A percentile compares a stretch with the other conserved stretches of the same genome.
Evolutionary conservation across 2,113 vertebrate genomes (phyloP).

Genomic region (Psammodynastes pulverulentus): DNA sequence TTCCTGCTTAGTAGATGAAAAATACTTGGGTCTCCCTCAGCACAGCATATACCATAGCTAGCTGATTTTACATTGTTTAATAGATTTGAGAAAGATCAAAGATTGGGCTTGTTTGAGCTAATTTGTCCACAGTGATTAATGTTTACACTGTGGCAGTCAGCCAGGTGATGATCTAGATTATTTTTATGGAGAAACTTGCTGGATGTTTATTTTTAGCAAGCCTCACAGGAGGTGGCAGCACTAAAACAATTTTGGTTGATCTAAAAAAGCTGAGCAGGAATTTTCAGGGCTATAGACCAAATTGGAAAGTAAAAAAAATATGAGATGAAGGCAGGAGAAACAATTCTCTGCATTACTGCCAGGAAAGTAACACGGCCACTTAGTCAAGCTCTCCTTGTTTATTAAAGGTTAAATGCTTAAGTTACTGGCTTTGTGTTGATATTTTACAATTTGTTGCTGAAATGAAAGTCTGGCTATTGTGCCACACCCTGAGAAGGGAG

Average conservation of each 20-base stretch:
- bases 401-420: conserved; percentile 21
- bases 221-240: not conserved
- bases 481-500: not conserved
- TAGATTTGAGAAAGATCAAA: conserved; percentile 18
- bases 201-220: not conserved
- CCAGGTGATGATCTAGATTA: conserved; percentile 40
- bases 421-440: not conserved
- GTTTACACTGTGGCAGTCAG: conserved; percentile 36
- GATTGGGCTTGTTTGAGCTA: conserved; percentile 36
- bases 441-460: not conserved
- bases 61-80: conserved; percentile 34
- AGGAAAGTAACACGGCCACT: not conserved
- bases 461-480: not conserved
- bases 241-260: not conserved
- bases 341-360: not conserved
- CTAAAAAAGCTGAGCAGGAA: not conserved
- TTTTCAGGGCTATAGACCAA: not conserved
- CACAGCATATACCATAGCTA: conserved; percentile 2
- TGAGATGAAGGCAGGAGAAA: not conserved
- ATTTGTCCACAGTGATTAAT: conserved; percentile 46
- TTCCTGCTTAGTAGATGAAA: not conserved
- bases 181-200: conserved; percentile 29
- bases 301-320: not conserved
- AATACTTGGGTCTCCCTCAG: not conserved
- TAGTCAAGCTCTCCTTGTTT: not conserved